Base-by-base conservation (phyloP, 2,888 invertebrate genomes). In the Creontiades dilutus region DNA sequence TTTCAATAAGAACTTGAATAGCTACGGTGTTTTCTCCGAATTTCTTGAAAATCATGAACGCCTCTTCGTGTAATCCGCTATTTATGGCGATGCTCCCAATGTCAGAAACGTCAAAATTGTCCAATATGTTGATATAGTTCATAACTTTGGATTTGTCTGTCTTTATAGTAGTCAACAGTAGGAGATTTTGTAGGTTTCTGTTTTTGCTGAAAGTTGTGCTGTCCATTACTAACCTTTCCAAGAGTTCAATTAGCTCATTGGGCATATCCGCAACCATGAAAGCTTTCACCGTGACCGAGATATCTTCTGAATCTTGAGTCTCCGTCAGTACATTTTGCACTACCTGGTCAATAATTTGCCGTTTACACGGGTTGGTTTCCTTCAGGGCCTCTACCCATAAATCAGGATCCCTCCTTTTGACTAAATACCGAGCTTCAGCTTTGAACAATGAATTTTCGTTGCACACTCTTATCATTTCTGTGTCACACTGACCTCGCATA, bases 231-330 rank as follows among this genome's bases (percentile, higher is more conserved):
- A 99, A 99, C 94, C 99, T 99, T 94, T 99, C 99, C 0, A 99
- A 94, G 90, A 99, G 94, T 93, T 99, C 99, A 92, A 99, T 99
- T 89, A 99, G 94, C 94, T 99, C 99, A 93, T 99, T 99, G 55
- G 99, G 99, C 92, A 99, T 94, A 94, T 99, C 99, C 13, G 99
- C 99, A 0, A 99, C 98, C 99, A 99, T 99, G 94, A 99, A 99
- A 0, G 99, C 99, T 93, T 99, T 99, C 13, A 99, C 99, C 0
- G 99, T 99, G 0, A 99, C 98, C 0, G 99, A 99, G 93, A 99
- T 99, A 93, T 99, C 99, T 93, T 99, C 99, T 0, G 99, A 99
- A 94, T 99, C 99, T 94, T 99, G 99, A 0, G 99, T 99, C 93
- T 99, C 99, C 0, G 98, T 98, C 13, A 99, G 94, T 0, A 99